phyloP scores from a whole-genome alignment of 2,797 vertebrate genomes.

The Taeniopygia guttata region DNA sequence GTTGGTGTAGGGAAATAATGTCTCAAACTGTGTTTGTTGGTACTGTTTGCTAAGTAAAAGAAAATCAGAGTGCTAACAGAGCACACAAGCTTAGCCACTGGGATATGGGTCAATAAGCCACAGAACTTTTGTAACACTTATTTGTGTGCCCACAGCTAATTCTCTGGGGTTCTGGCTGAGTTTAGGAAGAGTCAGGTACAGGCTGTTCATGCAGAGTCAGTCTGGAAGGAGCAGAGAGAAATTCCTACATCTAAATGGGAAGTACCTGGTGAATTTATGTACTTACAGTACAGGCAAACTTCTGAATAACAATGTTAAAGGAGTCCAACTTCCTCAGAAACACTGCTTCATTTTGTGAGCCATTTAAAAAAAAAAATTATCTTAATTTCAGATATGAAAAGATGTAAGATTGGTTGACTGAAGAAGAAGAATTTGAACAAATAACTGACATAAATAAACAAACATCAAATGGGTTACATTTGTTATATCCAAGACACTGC shows the following conservation, averaged over 20 bases:
- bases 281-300: neutral
- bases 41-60: neutral
- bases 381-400: neutral
- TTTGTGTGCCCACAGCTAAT: neutral
- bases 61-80: neutral
- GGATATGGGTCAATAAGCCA: neutral
- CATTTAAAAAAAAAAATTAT: neutral
- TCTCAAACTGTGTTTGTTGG: neutral
- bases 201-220: neutral
- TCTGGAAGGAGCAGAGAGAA: neutral
- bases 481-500: neutral
- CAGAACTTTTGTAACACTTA: neutral
- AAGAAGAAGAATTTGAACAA: neutral
- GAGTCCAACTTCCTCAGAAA: neutral
- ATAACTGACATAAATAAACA: neutral
- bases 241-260: neutral
- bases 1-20: neutral
- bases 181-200: neutral
- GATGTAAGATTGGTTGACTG: fast-evolving
- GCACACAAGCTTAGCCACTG: neutral
- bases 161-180: neutral
- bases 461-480: slow-evolving; percentile 39
- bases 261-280: neutral
- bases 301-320: neutral
- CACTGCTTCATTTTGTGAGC: neutral